Evolutionary conservation across 2,888 invertebrate species (phyloP).

Genomic region (Pyrrhosoma nymphula): DNA sequence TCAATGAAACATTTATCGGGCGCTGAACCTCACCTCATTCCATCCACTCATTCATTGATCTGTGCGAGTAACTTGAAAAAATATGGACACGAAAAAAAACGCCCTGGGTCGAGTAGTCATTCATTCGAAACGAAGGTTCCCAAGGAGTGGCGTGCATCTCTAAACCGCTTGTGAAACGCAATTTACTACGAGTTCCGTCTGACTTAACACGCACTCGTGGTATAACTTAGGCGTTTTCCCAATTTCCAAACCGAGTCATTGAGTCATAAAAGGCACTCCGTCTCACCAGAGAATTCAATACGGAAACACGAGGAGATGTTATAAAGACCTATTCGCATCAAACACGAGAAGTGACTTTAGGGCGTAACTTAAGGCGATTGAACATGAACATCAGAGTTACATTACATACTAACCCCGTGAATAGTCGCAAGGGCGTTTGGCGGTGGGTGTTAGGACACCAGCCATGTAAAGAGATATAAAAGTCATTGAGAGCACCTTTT

Average conservation of each 20-base stretch:
- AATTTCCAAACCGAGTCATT: neutral
- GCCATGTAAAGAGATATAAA: too few species aligned
- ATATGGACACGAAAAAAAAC: neutral
- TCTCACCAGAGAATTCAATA: neutral
- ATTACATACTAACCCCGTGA: too few species aligned
- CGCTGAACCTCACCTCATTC: neutral
- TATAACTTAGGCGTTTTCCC: neutral
- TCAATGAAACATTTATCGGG: neutral
- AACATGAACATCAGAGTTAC: too few species aligned
- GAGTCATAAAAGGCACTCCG: slow-evolving; percentile 4
- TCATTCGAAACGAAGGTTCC: neutral
- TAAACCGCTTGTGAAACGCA: neutral
- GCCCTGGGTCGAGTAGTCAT: neutral
- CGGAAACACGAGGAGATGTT: too few species aligned
- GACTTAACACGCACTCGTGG: neutral
- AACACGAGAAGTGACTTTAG: too few species aligned
- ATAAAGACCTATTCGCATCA: too few species aligned
- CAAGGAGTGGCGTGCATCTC: neutral
- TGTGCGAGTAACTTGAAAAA: neutral
- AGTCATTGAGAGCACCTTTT: too few species aligned
- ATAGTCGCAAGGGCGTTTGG: too few species aligned
- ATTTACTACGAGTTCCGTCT: neutral
- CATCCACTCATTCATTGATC: neutral
- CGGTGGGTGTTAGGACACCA: too few species aligned
- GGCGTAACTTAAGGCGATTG: too few species aligned